Base-by-base conservation (phyloP, 2,113 vertebrate genomes). In the Apistogramma diplotaenia region DNA sequence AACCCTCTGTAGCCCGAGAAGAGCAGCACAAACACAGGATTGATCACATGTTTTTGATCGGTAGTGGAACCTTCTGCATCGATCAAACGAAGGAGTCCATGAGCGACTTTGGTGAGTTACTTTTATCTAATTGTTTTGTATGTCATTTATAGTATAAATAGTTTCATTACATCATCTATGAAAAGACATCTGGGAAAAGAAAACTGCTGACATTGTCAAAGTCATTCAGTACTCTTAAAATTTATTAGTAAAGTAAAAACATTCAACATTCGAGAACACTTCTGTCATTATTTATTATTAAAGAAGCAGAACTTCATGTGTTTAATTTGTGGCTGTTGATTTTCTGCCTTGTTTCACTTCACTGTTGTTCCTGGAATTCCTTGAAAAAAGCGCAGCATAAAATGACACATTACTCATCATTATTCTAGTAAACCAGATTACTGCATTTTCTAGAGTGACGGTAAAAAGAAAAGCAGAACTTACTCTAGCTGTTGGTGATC, bases 91-190 rank as follows among this genome's bases (percentile, higher is more conserved):
- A 72, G 16, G 18, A 60, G 4, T 3, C 25, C 8, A 8, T 19
- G 6, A 55, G 18, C 0, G 12, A 53, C 27, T n/a, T n/a, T 5
- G 59, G 91, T 91, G 51, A 82, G 91, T 49, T 8, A 74, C 31
- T 54, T 55, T 79, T 8, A 6, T 11, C 11, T 8, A 3, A 21
- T 19, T 25, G 37, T 40, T 46, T 16, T 15, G n/a, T 46, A 49
- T 29, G 49, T 51, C 19, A 27, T 0, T 18, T 9, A 59, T 12
- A 2, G n/a, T 53, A 53, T 33, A 21, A 12, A 16, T 46, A 7
- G 33, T 31, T 53, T 49, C 49, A 70, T 10, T 49, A 70, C 46
- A 19, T 49, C 15, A 29, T 70, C 23, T 49, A 29, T 49, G 0
- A 53, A 53, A 18, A 40, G 18, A 0, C 23, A 51, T 85, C 4